Evolutionary conservation across 2,888 invertebrate genomes (phyloP), one percentile per base, ranked within the genome.

Genomic region (Fragum fragum): DNA sequence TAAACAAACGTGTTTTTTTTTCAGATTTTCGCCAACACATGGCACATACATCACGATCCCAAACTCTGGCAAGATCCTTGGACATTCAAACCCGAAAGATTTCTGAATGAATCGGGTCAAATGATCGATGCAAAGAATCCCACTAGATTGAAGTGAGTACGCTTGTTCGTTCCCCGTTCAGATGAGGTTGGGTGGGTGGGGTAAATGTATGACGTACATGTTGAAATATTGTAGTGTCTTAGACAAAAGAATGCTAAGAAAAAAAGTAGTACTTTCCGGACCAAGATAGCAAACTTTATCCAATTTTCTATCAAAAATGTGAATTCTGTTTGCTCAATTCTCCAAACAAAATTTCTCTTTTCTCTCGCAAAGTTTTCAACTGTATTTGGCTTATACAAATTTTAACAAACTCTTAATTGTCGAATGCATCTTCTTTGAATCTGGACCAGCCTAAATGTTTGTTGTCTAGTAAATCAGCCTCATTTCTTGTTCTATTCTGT

Each of bases 11-110:
- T n/a, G n/a, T n/a, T n/a, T n/a, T n/a, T n/a, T 52, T 52, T 52
- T 18, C 52, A 52, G 52, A 52, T 52, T n/a, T 52, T 52, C 14
- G 52, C 52, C 21, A 52, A 52, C 52, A 52, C 52, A 21, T 52
- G 52, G 52, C 21, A 52, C 21, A 52, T 52, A 3, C 18, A 52
- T 21, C 52, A 52, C 52, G 21, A 52, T 52, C 52, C 52, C 14
- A 21, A 52, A n/a, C n/a, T 52, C 52, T 52, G 52, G 52, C 3
- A 18, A 16, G 52, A 52, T 5, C 52, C 52, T 21, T 52, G 52
- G 52, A 52, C 52, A 5, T 52, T 52, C 52, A 52, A 14, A 52
- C 52, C 52, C 5, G 52, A 52, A 52, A 18, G 52, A 52, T 52
- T 52, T 21, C 21, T 52, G 16, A 16, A 52, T 21, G 52, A 52